Base-by-base conservation (phyloP, 92 coral and sea anemone genomes). In the Desmophyllum pertusum region DNA sequence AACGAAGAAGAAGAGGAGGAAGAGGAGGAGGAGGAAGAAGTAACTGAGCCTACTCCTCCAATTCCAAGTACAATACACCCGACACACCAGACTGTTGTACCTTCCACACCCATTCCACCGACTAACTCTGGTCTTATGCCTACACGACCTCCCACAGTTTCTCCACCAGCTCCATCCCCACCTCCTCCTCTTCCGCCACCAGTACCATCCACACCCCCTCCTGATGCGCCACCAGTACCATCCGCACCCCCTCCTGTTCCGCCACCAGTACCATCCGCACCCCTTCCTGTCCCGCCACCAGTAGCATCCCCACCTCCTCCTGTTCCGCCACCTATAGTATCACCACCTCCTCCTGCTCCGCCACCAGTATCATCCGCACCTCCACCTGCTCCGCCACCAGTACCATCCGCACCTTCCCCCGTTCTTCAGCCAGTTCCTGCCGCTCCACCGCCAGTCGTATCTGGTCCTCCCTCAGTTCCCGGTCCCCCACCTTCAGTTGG, bases 1-100 rank as follows among this genome's bases (percentile, higher is more conserved):
- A 62, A 90, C 52, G 90, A 86, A 55, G 87, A 80, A 40, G 88
- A 78, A 27, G 84, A 69, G 63, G 94, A 85, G 75, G 88, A 57
- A 39, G 91, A 83, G 86, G 89, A 84, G 79, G 79, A 65, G 36
- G 90, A 70, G 51, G 86, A 63, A 39, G 88, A 76, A 83, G 83
- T 83, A 63, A 63, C 61, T n/a, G 42, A 45, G 9, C 90, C 90
- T 45, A 70, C 91, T 29, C 91, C 94, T 65, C 84, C 84, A 15
- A 65, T 86, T 50, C 81, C 85, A 15, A 76, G 86, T 37, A 80
- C 88, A 37, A 66, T 86, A 65, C 74, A 74, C 21, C 80, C 84
- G 23, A 81, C 86, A 5, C 36, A 45, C 5, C 75, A 77, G 11
- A 40, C 65, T 10, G 70, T 53, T 36, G 71, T n/a, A n/a, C n/a